Percentiles rank a stretch among this genome's conserved stretches.
phyloP scores from a whole-genome alignment of 2,113 vertebrate species.

The Myiozetetes cayanensis region DNA sequence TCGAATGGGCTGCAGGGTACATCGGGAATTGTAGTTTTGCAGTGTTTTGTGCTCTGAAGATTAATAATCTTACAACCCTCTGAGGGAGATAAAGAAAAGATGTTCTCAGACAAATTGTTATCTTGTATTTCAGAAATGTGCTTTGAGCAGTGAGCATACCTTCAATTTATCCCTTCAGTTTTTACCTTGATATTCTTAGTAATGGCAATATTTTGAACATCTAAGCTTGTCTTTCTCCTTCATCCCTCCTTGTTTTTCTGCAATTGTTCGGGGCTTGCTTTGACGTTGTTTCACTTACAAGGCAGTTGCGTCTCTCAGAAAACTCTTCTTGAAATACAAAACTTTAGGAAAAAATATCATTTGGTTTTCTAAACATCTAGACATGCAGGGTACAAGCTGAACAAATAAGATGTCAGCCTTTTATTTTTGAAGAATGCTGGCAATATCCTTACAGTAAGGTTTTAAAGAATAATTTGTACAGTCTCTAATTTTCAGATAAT shows the following conservation, averaged over 20 bases:
- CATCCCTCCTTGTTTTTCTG: not conserved
- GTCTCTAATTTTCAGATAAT: not conserved
- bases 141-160: slow-evolving; percentile 27
- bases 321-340: not conserved
- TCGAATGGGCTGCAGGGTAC: slow-evolving; percentile 65
- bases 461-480: not conserved
- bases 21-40: slow-evolving; percentile 70
- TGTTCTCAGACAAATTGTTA: slow-evolving; percentile 56
- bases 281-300: not conserved
- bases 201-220: slow-evolving; percentile 31
- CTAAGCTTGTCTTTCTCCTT: slow-evolving; percentile 12
- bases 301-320: not conserved
- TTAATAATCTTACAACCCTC: slow-evolving; percentile 61
- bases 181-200: slow-evolving; percentile 41
- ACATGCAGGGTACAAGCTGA: not conserved
- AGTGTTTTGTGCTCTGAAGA: slow-evolving; percentile 62
- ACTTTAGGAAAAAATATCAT: not conserved
- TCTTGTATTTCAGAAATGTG: slow-evolving; percentile 51
- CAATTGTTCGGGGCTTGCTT: not conserved
- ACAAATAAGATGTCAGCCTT: not conserved
- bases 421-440: not conserved
- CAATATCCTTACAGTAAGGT: not conserved
- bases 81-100: slow-evolving; percentile 43
- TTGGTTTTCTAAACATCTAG: not conserved
- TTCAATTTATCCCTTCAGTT: slow-evolving; percentile 21